Percentiles rank a stretch among this genome's conserved stretches.
Evolutionary conservation across 2,888 invertebrate genomes (phyloP).

Genomic region (Orchesella flavescens): DNA sequence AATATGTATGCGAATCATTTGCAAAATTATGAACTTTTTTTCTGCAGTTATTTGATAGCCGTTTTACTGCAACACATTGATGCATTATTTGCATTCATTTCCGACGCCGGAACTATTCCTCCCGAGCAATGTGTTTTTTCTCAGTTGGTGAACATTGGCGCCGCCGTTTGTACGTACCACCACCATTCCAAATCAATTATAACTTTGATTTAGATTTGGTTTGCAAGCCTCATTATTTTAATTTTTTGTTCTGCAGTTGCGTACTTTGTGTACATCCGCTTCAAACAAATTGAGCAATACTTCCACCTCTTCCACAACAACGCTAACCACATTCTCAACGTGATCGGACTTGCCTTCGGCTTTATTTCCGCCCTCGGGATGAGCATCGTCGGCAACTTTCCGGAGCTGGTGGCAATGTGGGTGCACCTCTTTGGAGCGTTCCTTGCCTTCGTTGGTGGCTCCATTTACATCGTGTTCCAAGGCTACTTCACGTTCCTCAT

Average conservation of each 20-base stretch:
- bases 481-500: constrained; percentile 36
- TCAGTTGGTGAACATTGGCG: constrained; percentile 33
- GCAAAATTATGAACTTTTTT: background rate
- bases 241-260: constrained; percentile 22
- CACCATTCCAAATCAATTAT: background rate
- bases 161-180: constrained; percentile 24
- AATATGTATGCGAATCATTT: background rate
- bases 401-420: constrained; percentile 18
- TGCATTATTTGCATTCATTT: constrained; percentile 31
- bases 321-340: background rate
- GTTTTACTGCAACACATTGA: constrained; percentile 13
- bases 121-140: constrained; percentile 40
- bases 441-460: constrained; percentile 30
- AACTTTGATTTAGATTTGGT: too few species aligned
- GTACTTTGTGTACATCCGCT: constrained; percentile 35
- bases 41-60: constrained; percentile 26
- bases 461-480: constrained; percentile 33
- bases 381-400: constrained; percentile 42
- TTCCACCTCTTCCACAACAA: background rate
- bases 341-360: constrained; percentile 23
- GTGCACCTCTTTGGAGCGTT: constrained; percentile 27
- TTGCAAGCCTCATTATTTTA: too few species aligned
- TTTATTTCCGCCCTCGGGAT: constrained; percentile 21
- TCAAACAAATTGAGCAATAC: constrained; percentile 28
- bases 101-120: constrained; percentile 35